Evolutionary conservation across 2,797 vertebrate species (phyloP).

Genomic region (Valencia hispanica): DNA sequence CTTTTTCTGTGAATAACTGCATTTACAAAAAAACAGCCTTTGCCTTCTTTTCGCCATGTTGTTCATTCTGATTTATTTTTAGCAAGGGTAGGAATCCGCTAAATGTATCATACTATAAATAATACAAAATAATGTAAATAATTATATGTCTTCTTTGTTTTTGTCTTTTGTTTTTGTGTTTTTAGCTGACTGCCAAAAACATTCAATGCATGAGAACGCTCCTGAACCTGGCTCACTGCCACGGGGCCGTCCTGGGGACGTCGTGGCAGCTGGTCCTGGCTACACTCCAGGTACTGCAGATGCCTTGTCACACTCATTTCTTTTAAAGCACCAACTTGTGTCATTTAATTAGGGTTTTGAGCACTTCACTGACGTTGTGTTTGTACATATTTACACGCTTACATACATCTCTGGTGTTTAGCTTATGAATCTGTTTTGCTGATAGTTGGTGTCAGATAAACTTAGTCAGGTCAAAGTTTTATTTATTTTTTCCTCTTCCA

Average conservation of each 20-base stretch:
- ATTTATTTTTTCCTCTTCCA: slow-evolving; percentile 69
- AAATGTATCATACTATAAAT: not conserved
- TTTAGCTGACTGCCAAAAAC: slow-evolving; percentile 96
- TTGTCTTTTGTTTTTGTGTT: not conserved
- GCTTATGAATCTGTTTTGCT: not conserved
- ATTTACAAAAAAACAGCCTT: not conserved
- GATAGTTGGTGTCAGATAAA: not conserved
- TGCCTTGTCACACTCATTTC: slow-evolving; percentile 15
- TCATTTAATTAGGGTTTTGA: not conserved
- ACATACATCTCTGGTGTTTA: not conserved
- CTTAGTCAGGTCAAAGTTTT: not conserved
- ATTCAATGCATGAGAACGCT: slow-evolving; percentile 99
- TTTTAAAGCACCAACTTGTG: not conserved
- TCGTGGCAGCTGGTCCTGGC: slow-evolving; percentile 98
- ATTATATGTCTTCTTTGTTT: slow-evolving; percentile 21
- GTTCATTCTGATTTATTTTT: not conserved
- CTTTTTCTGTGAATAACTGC: not conserved
- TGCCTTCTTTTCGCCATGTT: not conserved
- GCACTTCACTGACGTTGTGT: not conserved
- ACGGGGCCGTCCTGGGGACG: slow-evolving; percentile 93
- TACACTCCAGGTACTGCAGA: slow-evolving; percentile 91
- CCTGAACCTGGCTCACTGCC: slow-evolving; percentile 95
- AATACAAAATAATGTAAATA: not conserved
- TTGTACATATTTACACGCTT: not conserved
- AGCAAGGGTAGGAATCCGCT: not conserved